These are phyloP conservation scores for Calcarius lapponicus DNA, from an alignment of 2,797 vertebrate genomes.

Conservation along the genomic window DNA sequence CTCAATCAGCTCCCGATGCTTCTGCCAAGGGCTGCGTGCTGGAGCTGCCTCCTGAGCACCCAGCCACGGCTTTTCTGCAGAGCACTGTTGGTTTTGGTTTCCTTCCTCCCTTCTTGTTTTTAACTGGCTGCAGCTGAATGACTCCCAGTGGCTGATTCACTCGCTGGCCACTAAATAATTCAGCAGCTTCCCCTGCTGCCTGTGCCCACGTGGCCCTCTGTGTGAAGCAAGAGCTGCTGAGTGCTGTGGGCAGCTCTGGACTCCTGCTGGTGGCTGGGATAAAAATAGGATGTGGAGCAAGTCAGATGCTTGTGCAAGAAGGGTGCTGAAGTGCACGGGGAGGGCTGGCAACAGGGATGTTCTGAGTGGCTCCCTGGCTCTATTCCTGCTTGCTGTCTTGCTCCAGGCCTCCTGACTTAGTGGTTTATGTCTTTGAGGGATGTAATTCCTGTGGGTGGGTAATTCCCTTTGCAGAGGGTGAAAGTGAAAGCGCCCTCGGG, in stretches of 20 bases:
- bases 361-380: not conserved
- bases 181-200: slow-evolving; percentile 29
- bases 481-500: not conserved
- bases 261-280: not conserved
- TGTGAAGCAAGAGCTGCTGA: not conserved
- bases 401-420: not conserved
- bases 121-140: slow-evolving; percentile 45
- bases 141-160: slow-evolving; percentile 58
- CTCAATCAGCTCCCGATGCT: not conserved
- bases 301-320: not conserved
- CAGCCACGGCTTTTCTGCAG: not conserved
- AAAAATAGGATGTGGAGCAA: slow-evolving; percentile 44
- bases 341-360: not conserved
- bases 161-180: slow-evolving; percentile 60
- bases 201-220: not conserved
- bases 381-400: rapidly evolving
- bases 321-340: not conserved
- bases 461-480: not conserved
- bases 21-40: slow-evolving; percentile 23
- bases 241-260: not conserved
- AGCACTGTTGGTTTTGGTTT: slow-evolving; percentile 18
- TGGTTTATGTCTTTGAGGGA: not conserved
- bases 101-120: slow-evolving; percentile 43
- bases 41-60: not conserved
- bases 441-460: not conserved